A percentile compares a stretch with the other conserved stretches of the same genome.
Evolutionary conservation across 2,797 vertebrate species (phyloP).

Genomic region (Malacoraja senta): DNA sequence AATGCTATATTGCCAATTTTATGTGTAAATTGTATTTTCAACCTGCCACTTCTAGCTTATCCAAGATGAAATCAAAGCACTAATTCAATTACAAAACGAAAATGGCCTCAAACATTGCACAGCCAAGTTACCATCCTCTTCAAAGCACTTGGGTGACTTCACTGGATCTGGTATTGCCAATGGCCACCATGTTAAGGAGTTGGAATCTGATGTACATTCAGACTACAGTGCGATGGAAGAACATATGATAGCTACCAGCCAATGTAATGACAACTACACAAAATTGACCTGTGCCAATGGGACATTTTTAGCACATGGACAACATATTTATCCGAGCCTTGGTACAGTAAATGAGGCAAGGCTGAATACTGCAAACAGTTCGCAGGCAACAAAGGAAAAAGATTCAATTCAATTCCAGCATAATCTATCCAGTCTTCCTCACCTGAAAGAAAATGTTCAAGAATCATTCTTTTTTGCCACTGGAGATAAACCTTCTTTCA

Average conservation of each 20-base stretch:
- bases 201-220: conserved; percentile 48
- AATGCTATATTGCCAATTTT: conserved; percentile 39
- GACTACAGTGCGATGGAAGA: conserved; percentile 44
- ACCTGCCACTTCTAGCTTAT: conserved; percentile 65
- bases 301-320: conserved; percentile 62
- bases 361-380: conserved; percentile 43
- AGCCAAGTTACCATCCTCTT: conserved; percentile 43
- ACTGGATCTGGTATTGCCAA: conserved; percentile 48
- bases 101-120: conserved; percentile 48
- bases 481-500: conserved; percentile 8
- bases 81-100: conserved; percentile 73
- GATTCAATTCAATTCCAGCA: conserved; percentile 43
- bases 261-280: conserved; percentile 44
- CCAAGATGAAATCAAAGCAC: conserved; percentile 85
- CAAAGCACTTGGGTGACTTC: conserved; percentile 43
- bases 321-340: conserved; percentile 50
- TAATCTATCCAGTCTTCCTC: background rate
- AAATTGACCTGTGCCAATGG: conserved; percentile 78
- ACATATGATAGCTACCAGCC: conserved; percentile 43
- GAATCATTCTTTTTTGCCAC: background rate
- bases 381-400: conserved; percentile 41
- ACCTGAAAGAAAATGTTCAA: background rate
- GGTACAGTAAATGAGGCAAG: conserved; percentile 31
- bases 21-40: conserved; percentile 42
- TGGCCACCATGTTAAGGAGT: conserved; percentile 54